A percentile compares a stretch with the other conserved stretches of the same genome.
Conservation (phyloP, 2,888 invertebrate genomes). For the Troglohyphantes excavatus region DNA sequence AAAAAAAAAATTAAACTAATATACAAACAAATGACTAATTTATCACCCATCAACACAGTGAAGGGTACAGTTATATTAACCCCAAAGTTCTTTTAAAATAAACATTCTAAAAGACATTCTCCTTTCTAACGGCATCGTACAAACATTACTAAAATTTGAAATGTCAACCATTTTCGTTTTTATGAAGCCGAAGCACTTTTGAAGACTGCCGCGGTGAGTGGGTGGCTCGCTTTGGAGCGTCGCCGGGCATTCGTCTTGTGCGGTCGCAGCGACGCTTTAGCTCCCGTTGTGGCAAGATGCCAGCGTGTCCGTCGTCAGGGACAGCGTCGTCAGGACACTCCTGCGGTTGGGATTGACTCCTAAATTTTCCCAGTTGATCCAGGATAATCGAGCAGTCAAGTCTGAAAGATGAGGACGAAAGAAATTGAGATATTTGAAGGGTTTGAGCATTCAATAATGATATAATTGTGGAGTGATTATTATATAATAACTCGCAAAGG, state of each 20-base stretch:
- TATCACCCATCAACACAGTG: no score
- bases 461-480: no score
- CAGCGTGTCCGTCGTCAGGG: slow-evolving; percentile 87
- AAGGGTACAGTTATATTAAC: no score
- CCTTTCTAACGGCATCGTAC: background rate
- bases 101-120: no score
- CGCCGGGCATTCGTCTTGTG: background rate
- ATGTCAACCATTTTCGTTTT: slow-evolving; percentile 1
- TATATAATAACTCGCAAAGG: no score
- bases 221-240: background rate
- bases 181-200: background rate
- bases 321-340: slow-evolving; percentile 91
- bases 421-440: no score
- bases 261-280: background rate
- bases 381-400: slow-evolving; percentile 96
- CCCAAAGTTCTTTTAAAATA: no score
- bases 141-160: background rate
- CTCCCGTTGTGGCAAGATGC: slow-evolving; percentile 77
- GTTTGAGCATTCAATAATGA: no score
- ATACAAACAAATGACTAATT: no score
- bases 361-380: slow-evolving; percentile 99
- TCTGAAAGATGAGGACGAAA: slow-evolving; percentile 87
- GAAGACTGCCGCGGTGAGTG: no score
- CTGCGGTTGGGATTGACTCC: slow-evolving; percentile 95
- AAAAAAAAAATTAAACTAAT: no score